These are phyloP conservation scores for Sinocyclocheilus maitianheensis DNA, from an alignment of 2,113 vertebrate species.

Conservation along the genomic window DNA sequence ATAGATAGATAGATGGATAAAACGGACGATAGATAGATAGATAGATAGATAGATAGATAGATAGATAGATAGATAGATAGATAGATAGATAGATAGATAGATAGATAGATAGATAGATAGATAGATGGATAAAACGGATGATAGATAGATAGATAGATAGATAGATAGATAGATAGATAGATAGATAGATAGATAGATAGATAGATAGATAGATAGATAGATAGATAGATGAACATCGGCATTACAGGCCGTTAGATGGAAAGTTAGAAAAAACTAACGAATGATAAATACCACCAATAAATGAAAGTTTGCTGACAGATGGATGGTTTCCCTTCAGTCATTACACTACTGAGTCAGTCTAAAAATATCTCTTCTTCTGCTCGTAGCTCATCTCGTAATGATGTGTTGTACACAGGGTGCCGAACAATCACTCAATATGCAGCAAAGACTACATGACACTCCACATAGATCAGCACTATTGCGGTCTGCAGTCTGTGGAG, in stretches of 20 bases:
- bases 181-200: background rate
- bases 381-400: background rate
- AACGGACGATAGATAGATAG: background rate
- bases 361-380: background rate
- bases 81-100: too few species aligned
- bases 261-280: too few species aligned
- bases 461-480: background rate
- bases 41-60: too few species aligned
- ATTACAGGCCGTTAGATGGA: too few species aligned
- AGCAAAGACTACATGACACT: background rate
- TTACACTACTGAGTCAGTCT: background rate
- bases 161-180: too few species aligned
- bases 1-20: too few species aligned
- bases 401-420: background rate
- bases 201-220: too few species aligned
- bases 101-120: too few species aligned
- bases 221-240: too few species aligned
- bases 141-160: too few species aligned
- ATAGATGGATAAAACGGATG: too few species aligned
- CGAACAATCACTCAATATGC: background rate
- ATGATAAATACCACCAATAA: background rate
- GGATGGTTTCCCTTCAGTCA: background rate
- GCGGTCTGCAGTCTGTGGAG: background rate
- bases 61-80: too few species aligned
- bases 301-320: background rate